Evolutionary conservation across 2,888 invertebrate genomes (phyloP).

Genomic region (Dryococelus australis): DNA sequence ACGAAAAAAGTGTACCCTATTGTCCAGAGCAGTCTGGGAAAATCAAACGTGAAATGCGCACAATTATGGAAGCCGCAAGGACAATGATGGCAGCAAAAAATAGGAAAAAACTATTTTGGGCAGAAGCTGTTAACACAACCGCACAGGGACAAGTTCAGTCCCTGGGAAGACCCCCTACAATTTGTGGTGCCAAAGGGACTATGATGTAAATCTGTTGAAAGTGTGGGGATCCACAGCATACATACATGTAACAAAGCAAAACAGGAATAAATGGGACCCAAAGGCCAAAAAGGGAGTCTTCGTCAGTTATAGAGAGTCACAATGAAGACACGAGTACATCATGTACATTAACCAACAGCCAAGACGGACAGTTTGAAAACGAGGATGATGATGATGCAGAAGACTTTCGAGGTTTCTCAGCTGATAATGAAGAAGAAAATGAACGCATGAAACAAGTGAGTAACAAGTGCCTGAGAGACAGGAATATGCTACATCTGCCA

Average conservation of each 20-base stretch:
- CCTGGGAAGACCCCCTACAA: neutral
- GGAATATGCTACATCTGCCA: neutral
- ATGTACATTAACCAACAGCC: neutral
- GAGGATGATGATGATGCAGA: neutral
- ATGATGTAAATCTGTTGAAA: no score
- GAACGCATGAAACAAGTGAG: neutral
- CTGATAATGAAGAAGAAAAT: neutral
- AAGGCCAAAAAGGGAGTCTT: no score
- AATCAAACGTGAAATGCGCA: neutral
- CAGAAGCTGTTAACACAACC: neutral
- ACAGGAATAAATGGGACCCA: no score
- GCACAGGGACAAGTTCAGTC: neutral
- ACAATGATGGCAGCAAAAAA: neutral
- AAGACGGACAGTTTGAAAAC: neutral
- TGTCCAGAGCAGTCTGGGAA: neutral
- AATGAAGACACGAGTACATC: no score
- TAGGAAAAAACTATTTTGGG: neutral
- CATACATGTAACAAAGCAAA: neutral
- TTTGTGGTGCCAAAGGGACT: no score
- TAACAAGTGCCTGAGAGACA: neutral
- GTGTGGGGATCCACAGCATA: neutral
- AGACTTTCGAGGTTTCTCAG: neutral
- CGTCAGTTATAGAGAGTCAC: no score
- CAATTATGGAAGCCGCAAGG: neutral
- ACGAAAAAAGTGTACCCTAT: no score